These are phyloP conservation scores for Bombus terrestris DNA, from an alignment of 1,140 invertebrate genomes.

Conservation along the genomic window DNA sequence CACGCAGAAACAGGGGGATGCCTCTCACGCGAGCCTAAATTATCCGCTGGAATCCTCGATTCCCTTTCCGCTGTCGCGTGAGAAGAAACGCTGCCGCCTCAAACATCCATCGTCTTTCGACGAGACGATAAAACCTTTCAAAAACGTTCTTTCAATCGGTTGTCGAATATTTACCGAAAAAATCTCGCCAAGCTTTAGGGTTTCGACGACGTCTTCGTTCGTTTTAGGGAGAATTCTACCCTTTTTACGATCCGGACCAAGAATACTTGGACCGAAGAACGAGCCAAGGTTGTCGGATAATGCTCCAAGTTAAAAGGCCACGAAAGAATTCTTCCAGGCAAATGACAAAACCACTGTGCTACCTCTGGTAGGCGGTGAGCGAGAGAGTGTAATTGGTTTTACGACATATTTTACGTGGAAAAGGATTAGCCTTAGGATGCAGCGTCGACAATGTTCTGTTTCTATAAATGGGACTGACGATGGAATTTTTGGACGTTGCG, in stretches of 20 bases:
- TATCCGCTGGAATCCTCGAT: not conserved
- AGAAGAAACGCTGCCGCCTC: not conserved
- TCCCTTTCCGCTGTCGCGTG: not conserved
- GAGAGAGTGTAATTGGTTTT: slow-evolving; percentile 68
- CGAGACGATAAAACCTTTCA: not conserved
- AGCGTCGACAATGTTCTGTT: not conserved
- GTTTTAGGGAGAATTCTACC: slow-evolving; percentile 4
- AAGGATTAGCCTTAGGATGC: slow-evolving; percentile 30
- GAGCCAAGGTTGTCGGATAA: slow-evolving; percentile 15
- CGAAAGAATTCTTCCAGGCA: slow-evolving; percentile 52
- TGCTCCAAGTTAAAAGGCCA: slow-evolving; percentile 42
- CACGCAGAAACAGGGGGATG: not conserved
- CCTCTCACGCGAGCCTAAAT: slow-evolving; percentile 45
- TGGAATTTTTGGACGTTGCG: not conserved
- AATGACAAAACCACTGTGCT: slow-evolving; percentile 69
- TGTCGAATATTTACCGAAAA: not conserved
- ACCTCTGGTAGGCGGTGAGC: slow-evolving; percentile 23
- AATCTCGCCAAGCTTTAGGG: not conserved
- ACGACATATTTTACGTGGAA: slow-evolving; percentile 75
- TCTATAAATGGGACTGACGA: not conserved
- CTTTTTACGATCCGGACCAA: slow-evolving; percentile 39
- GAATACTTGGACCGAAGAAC: not conserved
- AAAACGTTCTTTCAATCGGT: not conserved
- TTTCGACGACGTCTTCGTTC: not conserved
- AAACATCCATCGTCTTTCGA: not conserved